A percentile compares a stretch with the other conserved stretches of the same genome.
Conservation (phyloP, 2,113 vertebrate genomes). For the Callaeas wilsoni region DNA sequence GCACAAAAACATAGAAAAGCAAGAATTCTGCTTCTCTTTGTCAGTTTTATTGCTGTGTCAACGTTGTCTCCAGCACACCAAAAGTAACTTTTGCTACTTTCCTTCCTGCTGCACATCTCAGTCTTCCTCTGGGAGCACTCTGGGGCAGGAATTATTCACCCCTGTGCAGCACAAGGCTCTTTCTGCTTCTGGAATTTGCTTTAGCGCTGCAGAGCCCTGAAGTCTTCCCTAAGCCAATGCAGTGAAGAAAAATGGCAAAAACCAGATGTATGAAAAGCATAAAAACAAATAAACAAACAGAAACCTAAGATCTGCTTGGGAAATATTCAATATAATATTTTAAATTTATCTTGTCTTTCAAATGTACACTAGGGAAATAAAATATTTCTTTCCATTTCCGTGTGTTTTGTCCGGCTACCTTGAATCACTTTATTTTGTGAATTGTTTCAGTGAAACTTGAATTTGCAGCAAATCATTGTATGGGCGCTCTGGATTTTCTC, state of each 20-base stretch:
- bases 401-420: not conserved
- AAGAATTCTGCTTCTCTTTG: not conserved
- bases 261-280: accelerated
- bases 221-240: not conserved
- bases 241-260: not conserved
- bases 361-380: not conserved
- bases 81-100: not conserved
- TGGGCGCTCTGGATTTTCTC: not conserved
- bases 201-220: not conserved
- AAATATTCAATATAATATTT: not conserved
- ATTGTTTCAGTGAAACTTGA: not conserved
- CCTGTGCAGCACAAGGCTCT: not conserved
- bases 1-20: not conserved
- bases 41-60: not conserved
- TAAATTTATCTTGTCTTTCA: not conserved
- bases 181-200: not conserved
- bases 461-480: not conserved
- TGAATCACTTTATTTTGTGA: not conserved
- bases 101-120: no score
- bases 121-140: not conserved
- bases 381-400: not conserved
- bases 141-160: not conserved
- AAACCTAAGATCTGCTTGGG: not conserved
- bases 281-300: not conserved
- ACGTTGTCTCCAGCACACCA: not conserved